Evolutionary conservation across 2,888 invertebrate species (phyloP).

Genomic region (Rotaria macrura): DNA sequence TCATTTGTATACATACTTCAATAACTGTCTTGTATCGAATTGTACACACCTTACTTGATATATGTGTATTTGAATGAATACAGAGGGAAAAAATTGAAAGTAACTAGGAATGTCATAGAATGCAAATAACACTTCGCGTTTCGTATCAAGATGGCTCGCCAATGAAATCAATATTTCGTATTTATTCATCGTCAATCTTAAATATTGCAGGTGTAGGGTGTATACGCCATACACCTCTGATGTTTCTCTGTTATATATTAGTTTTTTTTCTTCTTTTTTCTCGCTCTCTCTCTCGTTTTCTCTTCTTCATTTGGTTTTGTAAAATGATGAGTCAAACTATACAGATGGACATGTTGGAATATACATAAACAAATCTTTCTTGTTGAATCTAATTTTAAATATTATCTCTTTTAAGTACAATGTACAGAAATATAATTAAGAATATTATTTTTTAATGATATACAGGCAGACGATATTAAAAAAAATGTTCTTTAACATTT

Average conservation of each 20-base stretch:
- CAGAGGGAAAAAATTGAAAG: not conserved
- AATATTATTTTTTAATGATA: not conserved
- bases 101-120: not conserved
- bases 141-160: not conserved
- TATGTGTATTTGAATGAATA: not conserved
- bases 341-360: not conserved
- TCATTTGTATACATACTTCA: not conserved
- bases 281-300: not conserved
- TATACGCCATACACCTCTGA: not conserved
- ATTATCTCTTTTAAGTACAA: not conserved
- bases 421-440: not conserved
- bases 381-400: not conserved
- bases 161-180: not conserved
- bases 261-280: not conserved
- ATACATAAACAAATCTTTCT: not conserved
- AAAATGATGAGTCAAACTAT: not conserved
- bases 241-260: not conserved
- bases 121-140: not conserved
- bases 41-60: not conserved
- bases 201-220: not conserved
- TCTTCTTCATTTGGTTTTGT: not conserved
- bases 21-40: not conserved
- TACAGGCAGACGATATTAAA: not conserved
- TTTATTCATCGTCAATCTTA: not conserved
- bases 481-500: not conserved